Base-by-base conservation (phyloP, 1,140 invertebrate species). In the Tribolium madens region DNA sequence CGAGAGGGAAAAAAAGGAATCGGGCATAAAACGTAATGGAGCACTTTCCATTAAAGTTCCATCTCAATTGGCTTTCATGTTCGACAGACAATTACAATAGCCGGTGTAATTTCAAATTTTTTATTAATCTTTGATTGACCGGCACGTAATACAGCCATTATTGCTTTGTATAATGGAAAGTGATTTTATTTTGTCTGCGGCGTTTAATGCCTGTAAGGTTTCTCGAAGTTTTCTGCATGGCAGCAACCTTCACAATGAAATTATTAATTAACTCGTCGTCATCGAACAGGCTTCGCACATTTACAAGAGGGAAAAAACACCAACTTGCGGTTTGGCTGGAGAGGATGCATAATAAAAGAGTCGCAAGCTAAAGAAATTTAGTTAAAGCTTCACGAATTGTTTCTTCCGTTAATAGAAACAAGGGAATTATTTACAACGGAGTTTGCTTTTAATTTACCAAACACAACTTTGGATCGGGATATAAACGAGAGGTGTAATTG, bases 11-110 rank as follows among this genome's bases (percentile, higher is more conserved):
- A 57, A 21, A 57, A 57, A 9, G 15, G 9, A 17, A 57, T 18
- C 52, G 50, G 50, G 14, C 52, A 57, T 57, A 57, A 57, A 57
- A 21, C 52, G 52, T 57, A 57, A 21, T 57, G 52, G 52, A 57
- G 52, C 52, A 57, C 57, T 64, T 64, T 64, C 57, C 57, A 64
- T 64, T 64, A 64, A 64, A 64, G 57, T 64, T 64, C 57, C 57
- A 64, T 64, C 57, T 64, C 57, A 64, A 64, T 64, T 64, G 57
- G 57, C 57, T 64, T 64, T 64, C 57, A 64, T 64, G 57, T 64
- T 64, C 57, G 57, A 64, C 57, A 64, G 57, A 64, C 57, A 64
- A 64, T 64, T 64, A 64, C 57, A 64, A 64, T 64, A 64, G 57
- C 57, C 26, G 57, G 21, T 33, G 57, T 64, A 64, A 64, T 64